These are phyloP conservation scores for Coenonympha glycerion DNA, from an alignment of 2,888 invertebrate species.

Conservation along the genomic window DNA sequence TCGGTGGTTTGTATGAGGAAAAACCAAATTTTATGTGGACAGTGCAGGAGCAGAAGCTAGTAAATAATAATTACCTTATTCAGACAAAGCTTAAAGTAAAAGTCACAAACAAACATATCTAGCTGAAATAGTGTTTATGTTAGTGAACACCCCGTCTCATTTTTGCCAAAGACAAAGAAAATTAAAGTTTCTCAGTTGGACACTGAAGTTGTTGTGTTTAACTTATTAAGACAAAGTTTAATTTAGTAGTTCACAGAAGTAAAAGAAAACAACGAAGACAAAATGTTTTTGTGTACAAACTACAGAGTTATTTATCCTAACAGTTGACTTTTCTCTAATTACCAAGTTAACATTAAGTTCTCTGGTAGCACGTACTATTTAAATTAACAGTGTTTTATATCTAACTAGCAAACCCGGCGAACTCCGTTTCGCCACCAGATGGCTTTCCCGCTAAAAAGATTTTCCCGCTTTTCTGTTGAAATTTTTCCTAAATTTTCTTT, in stretches of 20 bases:
- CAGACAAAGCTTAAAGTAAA: not conserved
- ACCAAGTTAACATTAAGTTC: not conserved
- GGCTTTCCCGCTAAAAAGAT: too few species aligned
- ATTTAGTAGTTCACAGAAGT: conserved; percentile 1
- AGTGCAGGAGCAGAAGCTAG: not conserved
- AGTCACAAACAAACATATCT: not conserved
- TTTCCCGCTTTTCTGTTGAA: too few species aligned
- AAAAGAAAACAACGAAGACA: conserved; percentile 5
- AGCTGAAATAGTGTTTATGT: not conserved
- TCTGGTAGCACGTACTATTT: too few species aligned
- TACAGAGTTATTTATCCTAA: not conserved
- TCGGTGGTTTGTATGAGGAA: too few species aligned
- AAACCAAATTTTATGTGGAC: too few species aligned
- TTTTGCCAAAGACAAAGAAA: not conserved
- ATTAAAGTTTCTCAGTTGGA: not conserved
- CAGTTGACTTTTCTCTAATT: not conserved
- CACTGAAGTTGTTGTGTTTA: conserved; percentile 2
- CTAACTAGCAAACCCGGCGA: too few species aligned
- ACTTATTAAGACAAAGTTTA: conserved; percentile 6
- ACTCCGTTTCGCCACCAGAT: too few species aligned
- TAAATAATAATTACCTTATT: not conserved
- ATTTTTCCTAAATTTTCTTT: too few species aligned
- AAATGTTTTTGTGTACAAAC: not conserved
- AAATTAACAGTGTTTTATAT: too few species aligned
- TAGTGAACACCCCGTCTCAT: not conserved